Base-by-base conservation (phyloP, 92 coral and sea anemone species). In the Paramuricea clavata region DNA sequence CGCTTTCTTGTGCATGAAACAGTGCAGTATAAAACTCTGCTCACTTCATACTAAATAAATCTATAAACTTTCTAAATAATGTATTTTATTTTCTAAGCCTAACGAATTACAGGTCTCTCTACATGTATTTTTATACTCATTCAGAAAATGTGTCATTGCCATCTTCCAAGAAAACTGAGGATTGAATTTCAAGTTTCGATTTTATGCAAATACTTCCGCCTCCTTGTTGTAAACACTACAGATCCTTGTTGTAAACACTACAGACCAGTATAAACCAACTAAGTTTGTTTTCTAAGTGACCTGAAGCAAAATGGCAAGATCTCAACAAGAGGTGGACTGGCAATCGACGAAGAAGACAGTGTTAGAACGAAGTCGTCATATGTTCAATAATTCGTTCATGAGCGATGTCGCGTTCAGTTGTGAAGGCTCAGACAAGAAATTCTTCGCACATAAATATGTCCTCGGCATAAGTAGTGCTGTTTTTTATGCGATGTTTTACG, bases 381-480 rank as follows among this genome's bases (percentile, higher is more conserved):
- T 75, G 81, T 75, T 75, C 19, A 75, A 75, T 17, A 75, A 44
- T 23, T 36, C 81, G 0, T 22, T 75, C 5, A 75, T 75, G 81
- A 75, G 81, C 64, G 81, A 75, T 33, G 61, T 75, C 60, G 9
- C 16, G 81, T 75, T 75, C 12, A 47, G 26, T 75, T 75, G 80
- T 43, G 60, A 49, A 41, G 80, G 35, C 26, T 74, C 81, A 44
- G 15, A 10, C 22, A 44, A 31, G 81, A 49, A 44, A 26, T 44
- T 75, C 54, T 87, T 86, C 19, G 95, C 95, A 12, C 95, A 93
- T 36, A 93, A 93, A 68, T 93, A 93, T 83, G 90, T 91, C 27
- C 73, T 91, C 1, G 93, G 92, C 9, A 82, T 85, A 16, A 93
- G 95, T 75, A 87, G 94, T 43, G 87, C 92, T 10, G 93, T 93